phyloP scores from a whole-genome alignment of 2,797 vertebrate genomes.

The Coccyzus lansbergi region DNA sequence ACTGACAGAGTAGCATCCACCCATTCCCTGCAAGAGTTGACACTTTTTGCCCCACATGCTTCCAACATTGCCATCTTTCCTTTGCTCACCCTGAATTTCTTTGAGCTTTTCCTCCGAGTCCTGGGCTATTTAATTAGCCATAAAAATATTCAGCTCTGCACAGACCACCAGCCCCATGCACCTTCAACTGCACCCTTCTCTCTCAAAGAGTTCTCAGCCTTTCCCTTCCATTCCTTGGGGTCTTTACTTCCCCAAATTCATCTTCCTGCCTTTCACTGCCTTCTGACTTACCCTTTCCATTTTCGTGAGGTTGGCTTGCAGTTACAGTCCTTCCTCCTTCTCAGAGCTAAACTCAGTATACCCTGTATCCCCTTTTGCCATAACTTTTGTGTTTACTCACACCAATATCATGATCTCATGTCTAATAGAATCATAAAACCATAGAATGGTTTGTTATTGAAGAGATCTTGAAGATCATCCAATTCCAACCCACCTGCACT shows the following conservation, averaged over 20 bases:
- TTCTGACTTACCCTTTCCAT: background rate
- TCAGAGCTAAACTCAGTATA: background rate
- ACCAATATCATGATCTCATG: background rate
- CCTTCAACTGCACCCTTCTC: background rate
- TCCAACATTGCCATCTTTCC: fast-evolving
- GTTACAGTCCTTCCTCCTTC: background rate
- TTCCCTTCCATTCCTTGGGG: background rate
- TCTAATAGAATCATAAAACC: background rate
- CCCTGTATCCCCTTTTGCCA: background rate
- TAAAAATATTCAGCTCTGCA: background rate
- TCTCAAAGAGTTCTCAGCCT: background rate
- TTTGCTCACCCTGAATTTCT: background rate
- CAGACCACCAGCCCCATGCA: background rate
- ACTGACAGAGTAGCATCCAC: background rate
- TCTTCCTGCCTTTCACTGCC: background rate
- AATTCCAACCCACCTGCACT: background rate
- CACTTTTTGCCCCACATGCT: background rate
- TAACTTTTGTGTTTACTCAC: background rate
- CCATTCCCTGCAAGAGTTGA: background rate
- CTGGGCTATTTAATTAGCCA: background rate
- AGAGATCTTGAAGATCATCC: too few relatives aligned
- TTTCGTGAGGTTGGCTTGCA: background rate
- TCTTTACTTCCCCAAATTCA: background rate
- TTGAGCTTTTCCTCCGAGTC: background rate
- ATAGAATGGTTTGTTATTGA: too few relatives aligned